Base-by-base conservation (phyloP, 1,140 invertebrate species). In the Myzus persicae region DNA sequence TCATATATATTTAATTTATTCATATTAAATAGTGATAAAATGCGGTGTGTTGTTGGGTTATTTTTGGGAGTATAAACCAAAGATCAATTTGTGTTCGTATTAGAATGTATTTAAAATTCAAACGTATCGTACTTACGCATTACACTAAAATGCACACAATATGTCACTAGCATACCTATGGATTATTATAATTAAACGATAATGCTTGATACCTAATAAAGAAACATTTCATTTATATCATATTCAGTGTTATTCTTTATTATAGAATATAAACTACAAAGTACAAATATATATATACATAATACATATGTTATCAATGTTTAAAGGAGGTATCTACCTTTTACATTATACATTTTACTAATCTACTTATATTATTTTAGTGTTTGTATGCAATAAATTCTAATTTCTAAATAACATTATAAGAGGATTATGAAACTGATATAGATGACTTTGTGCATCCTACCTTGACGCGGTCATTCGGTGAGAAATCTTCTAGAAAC, bases 11-110 rank as follows among this genome's bases (percentile, higher is more conserved):
- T 51, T 51, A 22, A 22, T 51, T 51, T 24, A 48, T 51, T 24
- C 1, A 22, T 48, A n/a, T 76, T 76, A n/a, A 76, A 76, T n/a
- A 18, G 11, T 20, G 5, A n/a, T 76, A 36, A n/a, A 76, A n/a
- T 3, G 1, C 2, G 11, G 8, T 31, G 1, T 11, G 2, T 18
- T 6, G 14, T 2, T 1, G 14, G 1, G 5, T 76, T 5, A 76
- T 22, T 51, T 51, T 51, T 24, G 6, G 20, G 48, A 22, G 14
- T 22, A 22, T 22, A 18, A 18, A n/a, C 14, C 14, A 76, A 76
- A 31, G 9, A 67, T 11, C 0, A 31, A 2, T 76, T 76, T 9
- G 59, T 36, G 4, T n/a, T 76, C 14, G 31, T 67, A n/a, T n/a
- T n/a, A n/a, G n/a, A n/a, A n/a, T n/a, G n/a, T n/a, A n/a, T n/a